Percentiles rank a stretch among this genome's conserved stretches.
Evolutionary conservation across 2,113 vertebrate species (phyloP).

Genomic region (Laterallus jamaicensis): DNA sequence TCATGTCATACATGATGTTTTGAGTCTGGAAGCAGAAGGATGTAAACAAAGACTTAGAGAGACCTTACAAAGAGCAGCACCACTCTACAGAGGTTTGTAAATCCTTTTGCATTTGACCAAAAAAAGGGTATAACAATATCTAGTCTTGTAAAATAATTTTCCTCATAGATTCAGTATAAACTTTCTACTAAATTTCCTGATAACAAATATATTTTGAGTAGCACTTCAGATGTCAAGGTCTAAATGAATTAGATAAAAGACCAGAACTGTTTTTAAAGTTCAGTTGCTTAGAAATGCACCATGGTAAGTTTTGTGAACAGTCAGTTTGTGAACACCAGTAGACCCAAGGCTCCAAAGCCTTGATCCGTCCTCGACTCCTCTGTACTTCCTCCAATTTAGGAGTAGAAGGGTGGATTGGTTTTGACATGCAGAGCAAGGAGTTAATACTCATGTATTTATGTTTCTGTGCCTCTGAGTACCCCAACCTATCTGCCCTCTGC

Average conservation of each 20-base stretch:
- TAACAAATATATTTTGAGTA: neutral
- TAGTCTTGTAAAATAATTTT: neutral
- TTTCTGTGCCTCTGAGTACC: neutral
- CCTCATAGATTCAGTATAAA: neutral
- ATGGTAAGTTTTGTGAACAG: neutral
- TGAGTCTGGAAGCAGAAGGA: slow-evolving; percentile 87
- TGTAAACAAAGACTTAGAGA: slow-evolving; percentile 3
- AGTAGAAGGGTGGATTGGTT: neutral
- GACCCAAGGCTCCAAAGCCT: neutral
- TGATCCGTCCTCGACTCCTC: neutral
- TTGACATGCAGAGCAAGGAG: neutral
- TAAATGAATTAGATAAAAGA: neutral
- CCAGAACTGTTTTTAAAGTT: neutral
- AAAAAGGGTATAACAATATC: neutral
- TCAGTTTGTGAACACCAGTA: neutral
- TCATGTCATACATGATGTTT: slow-evolving; percentile 99
- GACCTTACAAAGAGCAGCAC: neutral
- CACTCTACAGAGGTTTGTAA: neutral
- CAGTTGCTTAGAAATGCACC: neutral
- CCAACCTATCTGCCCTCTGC: neutral
- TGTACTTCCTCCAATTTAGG: neutral
- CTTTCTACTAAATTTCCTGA: neutral
- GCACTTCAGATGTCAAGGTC: neutral
- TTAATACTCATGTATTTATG: neutral
- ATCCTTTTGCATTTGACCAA: neutral